A percentile compares a stretch with the other conserved stretches of the same genome.
phyloP scores from a whole-genome alignment of 2,888 invertebrate genomes.

The Brenthis daphne region DNA sequence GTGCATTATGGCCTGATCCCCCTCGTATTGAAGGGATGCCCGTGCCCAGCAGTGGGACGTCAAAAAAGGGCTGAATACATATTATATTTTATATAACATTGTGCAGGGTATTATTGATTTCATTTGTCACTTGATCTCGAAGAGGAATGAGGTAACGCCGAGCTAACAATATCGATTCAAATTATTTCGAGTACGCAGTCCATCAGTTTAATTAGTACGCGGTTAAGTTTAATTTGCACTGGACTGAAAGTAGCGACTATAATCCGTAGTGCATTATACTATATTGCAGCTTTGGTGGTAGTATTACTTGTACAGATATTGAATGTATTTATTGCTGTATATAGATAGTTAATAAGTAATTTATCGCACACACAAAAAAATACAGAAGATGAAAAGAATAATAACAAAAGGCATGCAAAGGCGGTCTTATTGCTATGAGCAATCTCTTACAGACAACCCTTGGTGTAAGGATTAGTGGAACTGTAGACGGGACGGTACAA shows the following conservation, averaged over 20 bases:
- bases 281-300: slow-evolving; percentile 17
- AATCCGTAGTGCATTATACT: slow-evolving; percentile 16
- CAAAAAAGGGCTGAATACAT: too few species aligned
- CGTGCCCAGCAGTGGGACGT: too few species aligned
- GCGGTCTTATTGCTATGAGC: too few species aligned
- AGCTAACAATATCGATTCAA: slow-evolving; percentile 27
- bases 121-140: slow-evolving; percentile 16
- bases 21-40: too few species aligned
- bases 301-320: slow-evolving; percentile 1
- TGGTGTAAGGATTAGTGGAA: too few species aligned
- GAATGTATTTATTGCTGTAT: background rate
- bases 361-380: too few species aligned
- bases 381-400: too few species aligned
- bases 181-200: slow-evolving; percentile 31
- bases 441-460: too few species aligned
- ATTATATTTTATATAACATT: background rate
- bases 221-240: slow-evolving; percentile 28
- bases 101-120: background rate
- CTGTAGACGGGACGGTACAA: too few species aligned
- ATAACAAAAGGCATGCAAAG: too few species aligned
- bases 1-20: too few species aligned
- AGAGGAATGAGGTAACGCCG: slow-evolving; percentile 24
- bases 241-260: slow-evolving; percentile 10
- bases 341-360: background rate
- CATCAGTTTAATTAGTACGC: slow-evolving; percentile 29